phyloP scores from a whole-genome alignment of 2,113 vertebrate species.

The Grantiella picta region DNA sequence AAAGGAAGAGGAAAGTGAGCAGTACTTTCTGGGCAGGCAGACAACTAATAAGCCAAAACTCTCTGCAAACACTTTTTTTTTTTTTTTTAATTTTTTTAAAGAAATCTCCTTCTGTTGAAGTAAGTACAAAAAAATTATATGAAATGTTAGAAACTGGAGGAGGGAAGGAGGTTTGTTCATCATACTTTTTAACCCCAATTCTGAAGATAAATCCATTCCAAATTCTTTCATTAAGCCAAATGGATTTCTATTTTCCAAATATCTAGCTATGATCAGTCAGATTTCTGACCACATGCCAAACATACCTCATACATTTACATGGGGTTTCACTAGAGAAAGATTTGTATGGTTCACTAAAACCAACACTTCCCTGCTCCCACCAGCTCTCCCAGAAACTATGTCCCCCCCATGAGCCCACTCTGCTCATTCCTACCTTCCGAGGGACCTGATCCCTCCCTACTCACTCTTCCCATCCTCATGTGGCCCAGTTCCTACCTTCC shows the following conservation, averaged over 20 bases:
- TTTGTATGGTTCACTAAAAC: not conserved
- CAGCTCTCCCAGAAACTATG: not conserved
- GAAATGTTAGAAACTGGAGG: not conserved
- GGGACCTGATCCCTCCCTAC: not conserved
- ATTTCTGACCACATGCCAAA: not conserved
- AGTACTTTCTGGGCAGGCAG: constrained; percentile 20
- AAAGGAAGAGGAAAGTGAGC: not conserved
- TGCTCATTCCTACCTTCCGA: not conserved
- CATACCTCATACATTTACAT: not conserved
- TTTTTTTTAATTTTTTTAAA: not conserved
- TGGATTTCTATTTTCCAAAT: not conserved
- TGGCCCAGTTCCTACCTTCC: too few species aligned
- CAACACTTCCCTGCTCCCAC: not conserved
- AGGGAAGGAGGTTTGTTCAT: not conserved
- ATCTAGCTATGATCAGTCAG: not conserved
- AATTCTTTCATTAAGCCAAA: not conserved
- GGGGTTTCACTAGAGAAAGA: not conserved
- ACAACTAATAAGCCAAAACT: not conserved
- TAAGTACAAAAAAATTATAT: not conserved
- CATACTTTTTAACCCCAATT: not conserved
- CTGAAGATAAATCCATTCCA: not conserved
- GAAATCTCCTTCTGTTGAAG: not conserved
- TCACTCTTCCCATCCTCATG: not conserved
- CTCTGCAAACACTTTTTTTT: not conserved
- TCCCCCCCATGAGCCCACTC: not conserved